Evolutionary conservation across 2,888 invertebrate genomes (phyloP).

Genomic region (Ptycholaimellus sp.): DNA sequence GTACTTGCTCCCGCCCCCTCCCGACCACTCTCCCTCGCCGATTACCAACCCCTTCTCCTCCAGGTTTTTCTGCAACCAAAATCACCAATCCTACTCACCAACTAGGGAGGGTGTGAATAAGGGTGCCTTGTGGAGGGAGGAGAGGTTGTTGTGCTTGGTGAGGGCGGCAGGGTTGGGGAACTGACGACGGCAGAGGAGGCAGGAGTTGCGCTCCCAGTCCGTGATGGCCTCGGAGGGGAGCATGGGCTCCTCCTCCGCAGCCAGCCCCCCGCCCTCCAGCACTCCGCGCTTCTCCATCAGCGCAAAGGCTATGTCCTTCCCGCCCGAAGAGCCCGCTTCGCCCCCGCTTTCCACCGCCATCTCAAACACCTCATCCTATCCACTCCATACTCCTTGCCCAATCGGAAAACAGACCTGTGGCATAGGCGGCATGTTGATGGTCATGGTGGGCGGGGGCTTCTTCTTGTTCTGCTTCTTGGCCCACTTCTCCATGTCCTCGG

Average conservation of each 20-base stretch:
- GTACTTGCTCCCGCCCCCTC: constrained; percentile 34
- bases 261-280: not conserved
- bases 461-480: constrained; percentile 87
- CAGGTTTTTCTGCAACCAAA: constrained; percentile 12
- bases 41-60: constrained; percentile 9
- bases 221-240: constrained; percentile 28
- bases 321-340: too few relatives aligned
- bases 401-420: too few relatives aligned
- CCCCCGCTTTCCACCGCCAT: too few relatives aligned
- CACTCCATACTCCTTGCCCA: too few relatives aligned
- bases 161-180: constrained; percentile 69
- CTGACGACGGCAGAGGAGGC: constrained; percentile 75
- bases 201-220: constrained; percentile 66
- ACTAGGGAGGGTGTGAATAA: not conserved
- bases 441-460: too few relatives aligned
- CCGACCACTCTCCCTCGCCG: constrained; percentile 1
- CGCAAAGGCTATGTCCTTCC: constrained; percentile 78
- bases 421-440: too few relatives aligned
- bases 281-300: constrained; percentile 62
- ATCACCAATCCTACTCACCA: not conserved
- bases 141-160: constrained; percentile 61
- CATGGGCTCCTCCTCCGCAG: not conserved
- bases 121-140: constrained; percentile 59
- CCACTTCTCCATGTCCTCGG: constrained; percentile 64
- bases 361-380: too few relatives aligned